Percentiles rank a stretch among this genome's conserved stretches.
Conservation (phyloP, 2,113 vertebrate genomes). For the Antechinus stuartii region DNA sequence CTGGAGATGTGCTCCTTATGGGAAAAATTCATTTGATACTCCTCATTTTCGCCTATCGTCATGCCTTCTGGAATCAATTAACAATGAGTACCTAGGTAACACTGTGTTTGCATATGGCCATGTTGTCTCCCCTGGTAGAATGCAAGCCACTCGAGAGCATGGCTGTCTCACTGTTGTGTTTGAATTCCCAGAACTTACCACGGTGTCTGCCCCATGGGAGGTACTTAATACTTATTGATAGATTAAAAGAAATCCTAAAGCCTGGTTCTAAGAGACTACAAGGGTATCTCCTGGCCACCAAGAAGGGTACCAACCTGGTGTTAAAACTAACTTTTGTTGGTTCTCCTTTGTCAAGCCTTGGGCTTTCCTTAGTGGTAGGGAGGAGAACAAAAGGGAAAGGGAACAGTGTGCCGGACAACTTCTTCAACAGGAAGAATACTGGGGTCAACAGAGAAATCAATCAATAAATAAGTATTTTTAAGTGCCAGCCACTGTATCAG, state of each 20-base stretch:
- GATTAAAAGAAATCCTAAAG: neutral
- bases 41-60: no score
- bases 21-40: no score
- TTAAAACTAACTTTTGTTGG: slow-evolving; percentile 19
- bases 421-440: slow-evolving; percentile 70
- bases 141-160: neutral
- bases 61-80: no score
- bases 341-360: slow-evolving; percentile 34
- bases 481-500: neutral
- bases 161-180: neutral
- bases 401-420: slow-evolving; percentile 69
- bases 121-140: neutral
- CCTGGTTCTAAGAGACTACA: neutral
- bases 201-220: neutral
- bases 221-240: neutral
- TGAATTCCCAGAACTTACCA: neutral
- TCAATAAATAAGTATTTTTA: neutral
- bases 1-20: no score
- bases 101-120: neutral
- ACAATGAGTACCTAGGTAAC: no score
- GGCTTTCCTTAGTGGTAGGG: slow-evolving; percentile 50
- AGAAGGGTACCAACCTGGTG: slow-evolving; percentile 46
- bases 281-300: neutral
- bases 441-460: slow-evolving; percentile 43
- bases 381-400: slow-evolving; percentile 78